Evolutionary conservation across 2,113 vertebrate species (phyloP).

Genomic region (Sardina pilchardus): DNA sequence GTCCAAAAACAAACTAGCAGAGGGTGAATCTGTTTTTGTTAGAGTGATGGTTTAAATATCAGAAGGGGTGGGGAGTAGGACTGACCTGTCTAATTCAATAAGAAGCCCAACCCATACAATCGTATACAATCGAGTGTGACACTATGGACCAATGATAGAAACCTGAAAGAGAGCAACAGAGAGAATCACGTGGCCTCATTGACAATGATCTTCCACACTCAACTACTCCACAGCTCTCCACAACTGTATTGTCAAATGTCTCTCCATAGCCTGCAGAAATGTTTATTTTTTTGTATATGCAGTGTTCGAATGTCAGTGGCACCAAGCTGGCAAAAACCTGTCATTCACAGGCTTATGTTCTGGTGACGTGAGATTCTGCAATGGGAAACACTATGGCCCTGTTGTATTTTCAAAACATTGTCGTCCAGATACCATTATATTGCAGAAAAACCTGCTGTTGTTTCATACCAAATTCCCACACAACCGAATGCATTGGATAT

Average conservation of each 20-base stretch:
- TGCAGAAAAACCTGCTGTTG: neutral
- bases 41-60: neutral
- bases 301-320: neutral
- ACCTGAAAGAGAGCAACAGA: neutral
- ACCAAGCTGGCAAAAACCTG: neutral
- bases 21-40: neutral
- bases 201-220: no score
- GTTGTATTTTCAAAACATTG: neutral
- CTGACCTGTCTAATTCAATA: neutral
- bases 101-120: neutral
- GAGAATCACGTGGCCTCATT: neutral
- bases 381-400: neutral
- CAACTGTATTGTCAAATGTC: neutral
- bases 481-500: neutral
- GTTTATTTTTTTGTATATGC: neutral
- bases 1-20: neutral
- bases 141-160: neutral
- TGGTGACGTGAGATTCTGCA: neutral
- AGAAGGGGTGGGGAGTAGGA: neutral
- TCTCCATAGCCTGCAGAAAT: neutral
- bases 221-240: neutral
- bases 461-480: conserved; percentile 7
- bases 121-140: neutral
- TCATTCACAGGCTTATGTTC: neutral
- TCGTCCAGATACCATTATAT: neutral